Evolutionary conservation across 2,797 vertebrate genomes (phyloP).

Genomic region (Anniella stebbinsi): DNA sequence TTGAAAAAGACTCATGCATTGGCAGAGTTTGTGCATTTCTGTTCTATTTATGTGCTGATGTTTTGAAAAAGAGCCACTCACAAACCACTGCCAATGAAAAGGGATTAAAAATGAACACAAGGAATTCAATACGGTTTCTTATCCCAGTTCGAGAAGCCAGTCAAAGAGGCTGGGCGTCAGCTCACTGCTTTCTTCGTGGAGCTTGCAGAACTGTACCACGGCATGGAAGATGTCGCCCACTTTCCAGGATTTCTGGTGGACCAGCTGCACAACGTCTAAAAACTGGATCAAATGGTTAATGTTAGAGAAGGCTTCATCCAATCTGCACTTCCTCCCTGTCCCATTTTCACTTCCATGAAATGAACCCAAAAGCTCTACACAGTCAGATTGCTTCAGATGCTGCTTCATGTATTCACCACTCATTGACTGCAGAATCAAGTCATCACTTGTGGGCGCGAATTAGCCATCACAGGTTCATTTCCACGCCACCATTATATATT

Average conservation of each 20-base stretch:
- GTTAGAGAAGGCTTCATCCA: constrained; percentile 31
- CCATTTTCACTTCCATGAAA: neutral
- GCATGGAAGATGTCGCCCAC: constrained; percentile 93
- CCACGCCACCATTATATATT: neutral
- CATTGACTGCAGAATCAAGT: neutral
- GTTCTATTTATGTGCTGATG: constrained; percentile 59
- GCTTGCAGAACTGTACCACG: constrained; percentile 90
- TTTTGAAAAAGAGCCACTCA: constrained; percentile 48
- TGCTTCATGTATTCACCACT: neutral
- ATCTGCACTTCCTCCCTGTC: fast-evolving
- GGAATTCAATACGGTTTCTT: constrained; percentile 43
- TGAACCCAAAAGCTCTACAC: neutral
- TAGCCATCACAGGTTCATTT: neutral
- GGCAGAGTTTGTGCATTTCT: constrained; percentile 59
- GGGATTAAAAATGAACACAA: constrained; percentile 40
- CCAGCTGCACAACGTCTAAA: constrained; percentile 90
- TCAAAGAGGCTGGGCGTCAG: constrained; percentile 89
- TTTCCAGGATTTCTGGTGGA: constrained; percentile 91
- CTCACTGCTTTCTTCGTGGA: constrained; percentile 80
- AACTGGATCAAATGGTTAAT: constrained; percentile 80
- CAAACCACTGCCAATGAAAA: constrained; percentile 70
- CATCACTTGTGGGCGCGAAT: neutral
- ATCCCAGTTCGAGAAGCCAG: constrained; percentile 92
- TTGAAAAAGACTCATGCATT: constrained; percentile 21
- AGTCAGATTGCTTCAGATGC: neutral